These are phyloP conservation scores for Dendrolimus pini DNA, from an alignment of 2,888 invertebrate species.

Conservation along the genomic window DNA sequence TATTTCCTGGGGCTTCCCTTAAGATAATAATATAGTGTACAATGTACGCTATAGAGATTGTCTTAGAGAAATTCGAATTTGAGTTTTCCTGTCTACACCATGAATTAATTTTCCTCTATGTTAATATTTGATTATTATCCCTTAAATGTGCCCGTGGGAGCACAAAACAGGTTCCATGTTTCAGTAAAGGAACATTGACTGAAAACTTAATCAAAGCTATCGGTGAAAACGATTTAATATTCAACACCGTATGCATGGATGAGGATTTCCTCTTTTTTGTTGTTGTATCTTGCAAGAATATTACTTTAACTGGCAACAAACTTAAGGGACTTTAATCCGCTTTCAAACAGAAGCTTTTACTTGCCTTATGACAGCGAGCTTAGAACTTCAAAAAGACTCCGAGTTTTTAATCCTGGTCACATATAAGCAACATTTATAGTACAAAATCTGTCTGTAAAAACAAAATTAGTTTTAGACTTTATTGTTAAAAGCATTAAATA, in stretches of 20 bases:
- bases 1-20: no score
- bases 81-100: no score
- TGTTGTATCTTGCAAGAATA: constrained; percentile 52
- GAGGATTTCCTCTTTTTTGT: constrained; percentile 42
- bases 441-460: no score
- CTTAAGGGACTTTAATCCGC: constrained; percentile 67
- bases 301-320: constrained; percentile 66
- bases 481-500: no score
- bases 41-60: no score
- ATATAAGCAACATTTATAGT: constrained; percentile 20
- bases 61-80: no score
- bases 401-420: constrained; percentile 59
- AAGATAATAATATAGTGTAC: no score
- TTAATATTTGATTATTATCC: no score
- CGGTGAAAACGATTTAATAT: constrained; percentile 44
- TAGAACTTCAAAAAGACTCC: constrained; percentile 49
- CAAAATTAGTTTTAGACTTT: no score
- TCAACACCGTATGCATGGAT: constrained; percentile 39
- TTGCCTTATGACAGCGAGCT: constrained; percentile 66
- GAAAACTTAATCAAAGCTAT: constrained; percentile 37
- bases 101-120: no score
- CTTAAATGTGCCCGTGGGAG: no score
- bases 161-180: no score
- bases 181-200: constrained; percentile 18
- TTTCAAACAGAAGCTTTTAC: constrained; percentile 64